Conservation (phyloP, 2,888 invertebrate genomes). For the Carterocephalus palaemon region DNA sequence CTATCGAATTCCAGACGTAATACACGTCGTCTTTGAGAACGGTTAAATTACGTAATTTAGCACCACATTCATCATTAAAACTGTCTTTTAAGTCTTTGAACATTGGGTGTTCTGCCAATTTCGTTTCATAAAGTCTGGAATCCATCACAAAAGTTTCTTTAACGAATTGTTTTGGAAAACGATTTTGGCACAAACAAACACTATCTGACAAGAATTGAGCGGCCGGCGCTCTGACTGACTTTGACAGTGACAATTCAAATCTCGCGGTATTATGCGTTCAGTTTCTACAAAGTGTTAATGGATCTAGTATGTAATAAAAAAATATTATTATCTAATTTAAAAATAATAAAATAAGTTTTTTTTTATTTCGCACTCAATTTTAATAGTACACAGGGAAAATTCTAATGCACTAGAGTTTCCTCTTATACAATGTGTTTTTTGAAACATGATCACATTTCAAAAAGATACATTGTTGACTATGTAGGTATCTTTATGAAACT, state of each 20-base stretch:
- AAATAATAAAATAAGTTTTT: too few species aligned
- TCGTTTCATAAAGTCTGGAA: constrained; percentile 77
- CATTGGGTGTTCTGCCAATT: constrained; percentile 79
- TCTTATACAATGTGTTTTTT: too few species aligned
- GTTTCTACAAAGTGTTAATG: constrained; percentile 10
- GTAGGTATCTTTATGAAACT: too few species aligned
- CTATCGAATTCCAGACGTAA: constrained; percentile 82
- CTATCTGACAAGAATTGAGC: too few species aligned
- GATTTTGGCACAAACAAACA: not conserved
- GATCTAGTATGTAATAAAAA: too few species aligned
- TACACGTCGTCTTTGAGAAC: constrained; percentile 82
- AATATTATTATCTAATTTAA: too few species aligned
- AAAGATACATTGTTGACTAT: too few species aligned
- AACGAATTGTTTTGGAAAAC: constrained; percentile 39
- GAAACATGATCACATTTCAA: too few species aligned
- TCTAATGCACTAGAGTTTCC: too few species aligned
- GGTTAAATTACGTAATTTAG: constrained; percentile 81
- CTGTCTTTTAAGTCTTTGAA: constrained; percentile 79
- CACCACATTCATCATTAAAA: constrained; percentile 69
- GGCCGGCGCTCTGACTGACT: constrained; percentile 6
- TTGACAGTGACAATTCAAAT: constrained; percentile 27
- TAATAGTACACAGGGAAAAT: too few species aligned
- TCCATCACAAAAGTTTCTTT: constrained; percentile 65
- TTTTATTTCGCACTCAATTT: too few species aligned
- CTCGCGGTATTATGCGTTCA: constrained; percentile 31